phyloP scores from a whole-genome alignment of 2,888 invertebrate genomes.

The Caenorhabditis sp. region DNA sequence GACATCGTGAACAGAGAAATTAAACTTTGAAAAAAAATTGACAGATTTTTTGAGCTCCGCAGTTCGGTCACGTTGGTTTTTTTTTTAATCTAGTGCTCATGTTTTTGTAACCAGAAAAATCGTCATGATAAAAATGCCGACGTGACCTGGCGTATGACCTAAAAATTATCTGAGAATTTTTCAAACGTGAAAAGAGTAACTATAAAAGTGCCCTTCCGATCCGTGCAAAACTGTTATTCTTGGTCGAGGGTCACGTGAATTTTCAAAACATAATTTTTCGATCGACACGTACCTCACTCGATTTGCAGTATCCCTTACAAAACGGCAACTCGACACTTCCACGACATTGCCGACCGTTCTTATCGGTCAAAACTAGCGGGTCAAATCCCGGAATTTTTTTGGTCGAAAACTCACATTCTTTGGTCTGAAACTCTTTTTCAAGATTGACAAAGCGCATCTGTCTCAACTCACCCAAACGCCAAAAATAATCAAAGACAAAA shows the following conservation, averaged over 20 bases:
- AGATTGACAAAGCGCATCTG: too few species aligned
- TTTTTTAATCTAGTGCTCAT: too few species aligned
- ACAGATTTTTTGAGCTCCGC: background rate
- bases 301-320: slow-evolving; percentile 51
- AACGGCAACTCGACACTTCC: slow-evolving; percentile 47
- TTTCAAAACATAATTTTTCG: background rate
- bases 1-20: too few species aligned
- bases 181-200: too few species aligned
- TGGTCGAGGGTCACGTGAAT: background rate
- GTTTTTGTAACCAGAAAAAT: too few species aligned
- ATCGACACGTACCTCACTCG: slow-evolving; percentile 35
- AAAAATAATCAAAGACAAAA: too few species aligned
- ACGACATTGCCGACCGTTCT: slow-evolving; percentile 35
- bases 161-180: too few species aligned
- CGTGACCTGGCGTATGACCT: too few species aligned
- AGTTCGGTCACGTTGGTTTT: too few species aligned
- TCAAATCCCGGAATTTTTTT: slow-evolving; percentile 42
- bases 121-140: too few species aligned
- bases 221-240: background rate
- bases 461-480: too few species aligned
- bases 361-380: slow-evolving; percentile 21
- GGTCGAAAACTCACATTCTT: slow-evolving; percentile 41
- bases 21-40: background rate
- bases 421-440: background rate
- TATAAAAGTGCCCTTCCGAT: background rate